Percentiles rank a stretch among this genome's conserved stretches.
These are phyloP conservation scores for Pangasius larnaudii DNA, from an alignment of 2,797 vertebrate species.

Conservation along the genomic window DNA sequence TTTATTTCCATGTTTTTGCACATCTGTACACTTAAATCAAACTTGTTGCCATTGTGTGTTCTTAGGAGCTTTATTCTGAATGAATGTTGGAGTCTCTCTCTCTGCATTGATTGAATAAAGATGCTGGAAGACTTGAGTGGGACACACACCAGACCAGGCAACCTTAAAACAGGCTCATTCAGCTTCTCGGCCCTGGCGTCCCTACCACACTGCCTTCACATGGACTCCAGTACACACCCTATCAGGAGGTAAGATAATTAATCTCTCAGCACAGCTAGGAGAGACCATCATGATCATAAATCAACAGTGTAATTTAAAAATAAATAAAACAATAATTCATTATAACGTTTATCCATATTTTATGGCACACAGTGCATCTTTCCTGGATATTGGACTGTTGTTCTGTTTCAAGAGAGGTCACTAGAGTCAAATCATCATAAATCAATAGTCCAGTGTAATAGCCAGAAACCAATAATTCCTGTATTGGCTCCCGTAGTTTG, in stretches of 20 bases:
- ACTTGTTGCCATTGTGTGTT: background rate
- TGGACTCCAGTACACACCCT: constrained; percentile 77
- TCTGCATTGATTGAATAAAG: constrained; percentile 58
- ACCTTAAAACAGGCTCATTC: constrained; percentile 75
- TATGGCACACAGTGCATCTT: background rate
- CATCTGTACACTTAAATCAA: background rate
- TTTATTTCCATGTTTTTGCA: background rate
- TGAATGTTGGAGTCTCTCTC: constrained; percentile 44
- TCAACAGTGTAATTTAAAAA: background rate
- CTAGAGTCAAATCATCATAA: background rate
- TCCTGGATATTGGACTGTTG: background rate
- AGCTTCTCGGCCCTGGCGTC: constrained; percentile 79
- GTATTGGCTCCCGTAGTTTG: background rate
- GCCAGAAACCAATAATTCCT: background rate
- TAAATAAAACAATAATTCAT: background rate
- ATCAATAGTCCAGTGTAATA: background rate
- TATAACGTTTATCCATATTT: background rate
- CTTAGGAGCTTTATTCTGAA: constrained; percentile 46
- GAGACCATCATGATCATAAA: background rate
- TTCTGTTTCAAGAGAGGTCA: background rate
- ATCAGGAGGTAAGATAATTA: constrained; percentile 74
- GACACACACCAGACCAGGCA: constrained; percentile 73
- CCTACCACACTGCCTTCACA: constrained; percentile 74
- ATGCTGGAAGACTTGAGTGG: constrained; percentile 80
- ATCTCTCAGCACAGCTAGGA: background rate